Base-by-base conservation (phyloP, 2,113 vertebrate genomes). In the Orthonyx spaldingii region DNA sequence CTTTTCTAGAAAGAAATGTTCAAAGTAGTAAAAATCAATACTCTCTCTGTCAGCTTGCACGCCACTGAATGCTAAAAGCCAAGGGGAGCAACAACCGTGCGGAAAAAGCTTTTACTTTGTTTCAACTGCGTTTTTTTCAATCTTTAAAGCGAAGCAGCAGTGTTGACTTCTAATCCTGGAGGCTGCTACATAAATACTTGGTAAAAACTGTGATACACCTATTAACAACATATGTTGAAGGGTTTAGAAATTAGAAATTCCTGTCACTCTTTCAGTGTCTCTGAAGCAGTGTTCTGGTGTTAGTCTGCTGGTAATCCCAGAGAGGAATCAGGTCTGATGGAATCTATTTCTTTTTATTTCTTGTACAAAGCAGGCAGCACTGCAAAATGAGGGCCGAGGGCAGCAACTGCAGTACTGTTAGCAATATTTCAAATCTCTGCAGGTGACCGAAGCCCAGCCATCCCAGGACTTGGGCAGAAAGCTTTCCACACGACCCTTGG, bases 11-110 rank as follows among this genome's bases (percentile, higher is more conserved):
- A 87, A 94, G 55, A 86, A 84, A 60, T 35, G 50, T 81, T 90
- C 35, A 39, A 61, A 90, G 84, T 32, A 66, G 63, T 59, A 91
- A 92, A 93, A 94, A 89, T 78, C 84, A 92, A 94, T 87, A 81
- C 22, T 24, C 2, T 70, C 19, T 74, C 59, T 60, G 60, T 87
- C 76, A 75, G 18, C 84, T 68, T 71, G 56, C 33, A 44, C 0
- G 0, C 21, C 23, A 26, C 50, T 63, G 60, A 85, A 82, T 74
- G 42, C 55, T 84, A 71, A 84, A 82, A 78, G 65, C 16, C 60
- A 91, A 55, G 20, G 27, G 35, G 26, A 84, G 28, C 4, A 66
- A 63, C 57, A 87, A 9, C 0, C 0, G 6, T 28, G 13, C 28
- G 26, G 63, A 60, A 90, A 81, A 74, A 87, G 14, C 14, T 75